These are phyloP conservation scores for Hypothenemus hampei DNA, from an alignment of 1,140 invertebrate genomes.

Conservation along the genomic window DNA sequence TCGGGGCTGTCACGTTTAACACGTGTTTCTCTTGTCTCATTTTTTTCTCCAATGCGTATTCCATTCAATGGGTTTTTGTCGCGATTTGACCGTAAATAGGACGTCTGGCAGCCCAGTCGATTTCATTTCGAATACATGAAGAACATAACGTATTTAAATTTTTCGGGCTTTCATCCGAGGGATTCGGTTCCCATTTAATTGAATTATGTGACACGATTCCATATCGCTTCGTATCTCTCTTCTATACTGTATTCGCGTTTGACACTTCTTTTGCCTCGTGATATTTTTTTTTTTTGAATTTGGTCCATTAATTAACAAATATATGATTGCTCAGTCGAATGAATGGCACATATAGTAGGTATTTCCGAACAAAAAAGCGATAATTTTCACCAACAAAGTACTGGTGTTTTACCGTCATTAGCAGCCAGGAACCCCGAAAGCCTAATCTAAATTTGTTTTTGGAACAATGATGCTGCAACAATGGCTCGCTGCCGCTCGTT, in stretches of 20 bases:
- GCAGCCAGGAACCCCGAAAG: too few relatives aligned
- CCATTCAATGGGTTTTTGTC: constrained; percentile 22
- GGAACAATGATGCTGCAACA: constrained; percentile 24
- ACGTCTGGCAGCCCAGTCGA: constrained; percentile 28
- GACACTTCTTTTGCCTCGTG: too few relatives aligned
- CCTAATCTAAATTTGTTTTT: constrained; percentile 19
- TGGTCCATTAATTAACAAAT: too few relatives aligned
- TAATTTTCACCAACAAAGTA: too few relatives aligned
- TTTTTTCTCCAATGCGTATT: constrained; percentile 28
- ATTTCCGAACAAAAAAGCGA: too few relatives aligned
- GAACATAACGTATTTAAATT: constrained; percentile 32
- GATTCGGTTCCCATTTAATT: constrained; percentile 33
- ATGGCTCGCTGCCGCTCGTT: constrained; percentile 7
- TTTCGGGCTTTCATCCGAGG: constrained; percentile 32
- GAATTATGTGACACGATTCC: constrained; percentile 31
- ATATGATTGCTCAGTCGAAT: too few relatives aligned
- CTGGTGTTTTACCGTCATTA: too few relatives aligned
- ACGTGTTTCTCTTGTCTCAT: constrained; percentile 21
- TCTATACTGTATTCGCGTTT: too few relatives aligned
- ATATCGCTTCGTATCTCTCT: too few relatives aligned
- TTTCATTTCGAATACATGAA: constrained; percentile 30
- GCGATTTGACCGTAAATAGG: constrained; percentile 28
- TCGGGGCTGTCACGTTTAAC: constrained; percentile 32
- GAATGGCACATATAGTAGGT: too few relatives aligned
- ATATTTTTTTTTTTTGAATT: too few relatives aligned